Conservation (phyloP, 2,888 invertebrate genomes). For the Thecocarcelia acutangulata region DNA sequence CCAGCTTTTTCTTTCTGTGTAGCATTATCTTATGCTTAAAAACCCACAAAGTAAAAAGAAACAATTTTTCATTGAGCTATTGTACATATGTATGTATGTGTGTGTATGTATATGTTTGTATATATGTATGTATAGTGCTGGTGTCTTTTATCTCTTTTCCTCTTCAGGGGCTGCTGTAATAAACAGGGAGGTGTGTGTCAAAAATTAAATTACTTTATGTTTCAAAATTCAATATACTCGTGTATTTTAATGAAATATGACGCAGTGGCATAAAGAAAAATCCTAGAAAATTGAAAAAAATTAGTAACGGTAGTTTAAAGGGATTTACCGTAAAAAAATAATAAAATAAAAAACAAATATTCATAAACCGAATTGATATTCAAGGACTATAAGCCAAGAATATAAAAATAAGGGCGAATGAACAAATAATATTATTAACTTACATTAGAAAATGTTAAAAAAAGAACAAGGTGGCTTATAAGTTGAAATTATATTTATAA, state of each 20-base stretch:
- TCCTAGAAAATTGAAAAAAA: constrained; percentile 65
- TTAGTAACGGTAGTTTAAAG: constrained; percentile 57
- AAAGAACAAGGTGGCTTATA: constrained; percentile 7
- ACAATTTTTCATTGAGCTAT: too few species aligned
- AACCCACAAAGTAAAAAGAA: too few species aligned
- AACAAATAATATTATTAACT: background rate
- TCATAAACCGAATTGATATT: constrained; percentile 30
- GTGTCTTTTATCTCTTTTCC: too few species aligned
- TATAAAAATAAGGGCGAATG: constrained; percentile 5
- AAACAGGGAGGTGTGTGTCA: constrained; percentile 3
- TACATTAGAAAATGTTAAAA: background rate
- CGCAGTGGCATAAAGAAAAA: constrained; percentile 30
- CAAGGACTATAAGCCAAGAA: constrained; percentile 32
- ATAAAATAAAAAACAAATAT: constrained; percentile 7
- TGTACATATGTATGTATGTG: too few species aligned
- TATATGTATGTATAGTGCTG: too few species aligned
- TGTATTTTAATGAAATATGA: constrained; percentile 41
- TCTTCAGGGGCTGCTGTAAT: too few species aligned
- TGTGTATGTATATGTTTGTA: too few species aligned
- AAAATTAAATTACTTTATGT: background rate
- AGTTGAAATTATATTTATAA: too few species aligned
- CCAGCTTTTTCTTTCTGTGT: too few species aligned
- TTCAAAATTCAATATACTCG: constrained; percentile 18
- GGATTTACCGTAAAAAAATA: constrained; percentile 31
- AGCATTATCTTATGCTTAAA: too few species aligned